Evolutionary conservation across 1,140 invertebrate species (phyloP).

Genomic region (Arion vulgaris): DNA sequence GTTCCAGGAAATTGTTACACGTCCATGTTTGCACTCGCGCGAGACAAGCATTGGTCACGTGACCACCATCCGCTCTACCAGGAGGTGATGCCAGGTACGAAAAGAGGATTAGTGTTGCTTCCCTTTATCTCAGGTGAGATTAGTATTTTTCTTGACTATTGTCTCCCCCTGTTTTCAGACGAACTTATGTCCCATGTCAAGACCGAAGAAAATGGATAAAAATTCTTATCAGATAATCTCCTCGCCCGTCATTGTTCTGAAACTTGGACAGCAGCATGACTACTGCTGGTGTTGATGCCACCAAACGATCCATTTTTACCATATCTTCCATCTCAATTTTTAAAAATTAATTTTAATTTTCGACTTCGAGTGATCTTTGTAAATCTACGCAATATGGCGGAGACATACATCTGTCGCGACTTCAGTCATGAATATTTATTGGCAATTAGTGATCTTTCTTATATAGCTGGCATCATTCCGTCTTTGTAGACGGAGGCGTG

Average conservation of each 20-base stretch:
- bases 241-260: not conserved
- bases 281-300: not conserved
- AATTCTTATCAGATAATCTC: not conserved
- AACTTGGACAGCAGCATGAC: not conserved
- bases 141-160: not conserved
- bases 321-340: not conserved
- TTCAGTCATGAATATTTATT: not conserved
- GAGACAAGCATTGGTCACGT: not conserved
- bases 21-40: not conserved
- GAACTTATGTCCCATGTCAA: not conserved
- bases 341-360: no score
- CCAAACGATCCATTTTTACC: not conserved
- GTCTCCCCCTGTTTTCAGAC: not conserved
- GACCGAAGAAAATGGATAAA: not conserved
- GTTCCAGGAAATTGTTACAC: slow-evolving; percentile 14
- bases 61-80: not conserved
- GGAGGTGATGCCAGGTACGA: not conserved
- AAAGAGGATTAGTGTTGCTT: not conserved
- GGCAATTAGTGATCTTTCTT: no score
- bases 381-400: not conserved
- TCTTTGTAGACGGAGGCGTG: no score
- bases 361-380: not conserved
- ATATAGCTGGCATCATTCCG: no score
- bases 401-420: not conserved
- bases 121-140: not conserved